These are phyloP conservation scores for Eumeta japonica DNA, from an alignment of 1,140 invertebrate genomes.

Conservation along the genomic window DNA sequence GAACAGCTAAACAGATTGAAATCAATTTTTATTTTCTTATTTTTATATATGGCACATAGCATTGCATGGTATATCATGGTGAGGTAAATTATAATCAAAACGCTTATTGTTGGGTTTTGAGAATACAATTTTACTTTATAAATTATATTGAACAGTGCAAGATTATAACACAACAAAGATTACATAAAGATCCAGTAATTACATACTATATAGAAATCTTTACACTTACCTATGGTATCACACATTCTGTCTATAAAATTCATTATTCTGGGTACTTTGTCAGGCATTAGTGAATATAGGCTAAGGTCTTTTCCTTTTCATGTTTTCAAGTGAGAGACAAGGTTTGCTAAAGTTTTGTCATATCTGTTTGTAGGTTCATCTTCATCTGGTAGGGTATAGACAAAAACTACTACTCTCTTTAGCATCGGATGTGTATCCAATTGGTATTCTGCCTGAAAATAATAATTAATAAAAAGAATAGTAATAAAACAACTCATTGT, in stretches of 20 bases:
- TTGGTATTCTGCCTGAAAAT: slow-evolving; percentile 36
- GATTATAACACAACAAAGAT: too few species aligned
- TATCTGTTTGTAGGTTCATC: slow-evolving; percentile 17
- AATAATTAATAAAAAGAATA: slow-evolving; percentile 6
- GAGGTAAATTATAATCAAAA: too few species aligned
- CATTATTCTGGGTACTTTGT: slow-evolving; percentile 29
- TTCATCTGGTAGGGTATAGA: slow-evolving; percentile 54
- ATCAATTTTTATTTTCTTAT: too few species aligned
- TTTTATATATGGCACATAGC: too few species aligned
- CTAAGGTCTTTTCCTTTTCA: slow-evolving; percentile 25
- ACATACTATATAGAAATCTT: too few species aligned
- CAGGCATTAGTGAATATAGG: slow-evolving; percentile 54
- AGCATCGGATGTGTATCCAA: slow-evolving; percentile 56
- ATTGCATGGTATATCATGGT: too few species aligned
- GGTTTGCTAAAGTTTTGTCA: slow-evolving; percentile 34
- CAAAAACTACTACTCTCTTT: slow-evolving; percentile 39
- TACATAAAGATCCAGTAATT: too few species aligned
- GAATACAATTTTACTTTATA: too few species aligned
- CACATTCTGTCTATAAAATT: slow-evolving; percentile 48
- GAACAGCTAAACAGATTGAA: too few species aligned
- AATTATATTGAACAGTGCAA: too few species aligned
- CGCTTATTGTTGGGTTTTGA: too few species aligned
- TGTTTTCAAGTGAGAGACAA: slow-evolving; percentile 41
- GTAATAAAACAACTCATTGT: too few species aligned
- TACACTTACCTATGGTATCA: slow-evolving; percentile 28